Conservation (phyloP, 2,797 vertebrate genomes). For the Leucoraja ocellata region DNA sequence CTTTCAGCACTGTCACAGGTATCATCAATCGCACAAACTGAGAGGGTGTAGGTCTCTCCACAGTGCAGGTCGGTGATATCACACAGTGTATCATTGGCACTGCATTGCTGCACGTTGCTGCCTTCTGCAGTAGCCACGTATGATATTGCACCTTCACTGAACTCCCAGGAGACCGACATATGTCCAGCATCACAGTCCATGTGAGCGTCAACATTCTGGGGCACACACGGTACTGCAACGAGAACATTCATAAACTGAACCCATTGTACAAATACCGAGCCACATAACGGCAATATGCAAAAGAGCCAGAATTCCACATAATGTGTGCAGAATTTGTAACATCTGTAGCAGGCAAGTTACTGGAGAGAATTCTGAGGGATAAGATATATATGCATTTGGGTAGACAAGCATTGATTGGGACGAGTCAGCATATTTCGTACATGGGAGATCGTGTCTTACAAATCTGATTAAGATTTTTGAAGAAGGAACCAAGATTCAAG, state of each 20-base stretch:
- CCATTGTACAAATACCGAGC: not conserved
- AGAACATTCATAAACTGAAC: not conserved
- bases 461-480: too few species aligned
- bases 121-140: slow-evolving; percentile 46
- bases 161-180: slow-evolving; percentile 14
- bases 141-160: slow-evolving; percentile 31
- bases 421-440: too few species aligned
- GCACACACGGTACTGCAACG: slow-evolving; percentile 22
- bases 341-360: not conserved
- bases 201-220: slow-evolving; percentile 14
- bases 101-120: slow-evolving; percentile 46
- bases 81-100: slow-evolving; percentile 40
- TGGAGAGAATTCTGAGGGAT: too few species aligned
- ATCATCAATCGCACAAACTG: slow-evolving; percentile 45
- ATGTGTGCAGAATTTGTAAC: not conserved
- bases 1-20: slow-evolving; percentile 53
- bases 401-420: too few species aligned
- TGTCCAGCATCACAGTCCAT: slow-evolving; percentile 1
- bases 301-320: not conserved
- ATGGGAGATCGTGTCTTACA: too few species aligned
- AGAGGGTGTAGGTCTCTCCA: slow-evolving; percentile 30
- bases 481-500: too few species aligned
- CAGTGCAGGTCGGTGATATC: slow-evolving; percentile 16
- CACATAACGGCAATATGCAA: not conserved
- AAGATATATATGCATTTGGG: too few species aligned